Percentiles rank a stretch among this genome's conserved stretches.
These are phyloP conservation scores for Xanthorhoe spadicearia DNA, from an alignment of 2,888 invertebrate species.

Conservation along the genomic window DNA sequence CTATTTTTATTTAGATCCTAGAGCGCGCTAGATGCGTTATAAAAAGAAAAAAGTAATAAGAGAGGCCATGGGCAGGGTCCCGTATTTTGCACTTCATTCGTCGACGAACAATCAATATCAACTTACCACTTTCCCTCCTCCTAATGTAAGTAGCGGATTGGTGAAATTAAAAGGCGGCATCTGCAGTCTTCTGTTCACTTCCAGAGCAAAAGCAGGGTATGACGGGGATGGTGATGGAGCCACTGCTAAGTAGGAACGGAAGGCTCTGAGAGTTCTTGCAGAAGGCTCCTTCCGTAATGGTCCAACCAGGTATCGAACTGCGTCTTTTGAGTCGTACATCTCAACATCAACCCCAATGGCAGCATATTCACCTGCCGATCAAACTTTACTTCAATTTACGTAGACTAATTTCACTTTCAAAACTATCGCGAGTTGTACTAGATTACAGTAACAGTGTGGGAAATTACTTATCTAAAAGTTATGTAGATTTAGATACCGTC, in stretches of 20 bases:
- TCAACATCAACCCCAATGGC: slow-evolving; percentile 96
- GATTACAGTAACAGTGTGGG: too few species aligned
- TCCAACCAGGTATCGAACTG: slow-evolving; percentile 92
- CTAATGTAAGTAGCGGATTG: slow-evolving; percentile 90
- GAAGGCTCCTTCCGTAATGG: slow-evolving; percentile 87
- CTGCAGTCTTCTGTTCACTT: slow-evolving; percentile 93
- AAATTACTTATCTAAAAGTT: too few species aligned
- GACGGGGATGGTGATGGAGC: slow-evolving; percentile 90
- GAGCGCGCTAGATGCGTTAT: too few species aligned
- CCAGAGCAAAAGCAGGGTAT: slow-evolving; percentile 89
- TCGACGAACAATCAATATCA: neutral
- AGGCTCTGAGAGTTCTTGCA: slow-evolving; percentile 87
- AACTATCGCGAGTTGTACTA: too few species aligned
- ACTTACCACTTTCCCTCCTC: slow-evolving; percentile 89
- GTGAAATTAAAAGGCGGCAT: slow-evolving; percentile 94
- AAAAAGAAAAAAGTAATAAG: too few species aligned
- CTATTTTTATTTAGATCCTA: too few species aligned
- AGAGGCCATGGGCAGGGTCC: too few species aligned
- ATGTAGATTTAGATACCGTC: too few species aligned
- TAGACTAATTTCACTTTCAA: slow-evolving; percentile 14
- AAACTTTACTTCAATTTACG: slow-evolving; percentile 18
- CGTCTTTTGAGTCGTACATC: slow-evolving; percentile 91
- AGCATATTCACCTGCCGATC: slow-evolving; percentile 92
- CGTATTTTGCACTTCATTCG: neutral
- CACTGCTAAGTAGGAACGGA: slow-evolving; percentile 92